phyloP scores from a whole-genome alignment of 64 coral and sea anemone genomes.

The Montipora efflorescens region DNA sequence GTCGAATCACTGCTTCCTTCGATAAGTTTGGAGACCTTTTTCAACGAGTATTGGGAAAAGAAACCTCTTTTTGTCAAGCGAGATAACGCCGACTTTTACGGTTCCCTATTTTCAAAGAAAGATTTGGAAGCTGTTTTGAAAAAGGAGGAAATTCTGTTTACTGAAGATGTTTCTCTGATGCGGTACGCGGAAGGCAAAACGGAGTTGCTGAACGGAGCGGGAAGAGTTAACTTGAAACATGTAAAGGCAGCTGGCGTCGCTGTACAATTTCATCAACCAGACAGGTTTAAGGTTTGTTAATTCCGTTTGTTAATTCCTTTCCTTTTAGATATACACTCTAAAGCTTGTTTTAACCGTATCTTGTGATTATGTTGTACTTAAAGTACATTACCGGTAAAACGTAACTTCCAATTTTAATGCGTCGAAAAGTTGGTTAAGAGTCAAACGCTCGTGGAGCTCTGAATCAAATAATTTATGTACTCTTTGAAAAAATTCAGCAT shows the following conservation, averaged over 20 bases:
- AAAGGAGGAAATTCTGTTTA: constrained; percentile 74
- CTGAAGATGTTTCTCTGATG: constrained; percentile 80
- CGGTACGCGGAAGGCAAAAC: constrained; percentile 84
- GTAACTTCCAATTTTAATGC: too few species aligned
- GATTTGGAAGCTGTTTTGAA: constrained; percentile 77
- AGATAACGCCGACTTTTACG: constrained; percentile 74
- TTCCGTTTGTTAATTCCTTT: neutral
- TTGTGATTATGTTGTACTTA: too few species aligned
- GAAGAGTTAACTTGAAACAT: constrained; percentile 51
- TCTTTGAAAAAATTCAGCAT: too few species aligned
- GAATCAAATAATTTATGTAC: too few species aligned
- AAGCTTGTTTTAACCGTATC: too few species aligned
- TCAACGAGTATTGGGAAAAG: constrained; percentile 84
- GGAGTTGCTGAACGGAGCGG: constrained; percentile 64
- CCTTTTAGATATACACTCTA: too few species aligned
- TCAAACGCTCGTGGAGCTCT: too few species aligned
- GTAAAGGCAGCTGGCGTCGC: constrained; percentile 68
- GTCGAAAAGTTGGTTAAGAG: too few species aligned
- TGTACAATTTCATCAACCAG: constrained; percentile 89
- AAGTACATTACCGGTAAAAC: too few species aligned
- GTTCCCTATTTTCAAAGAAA: constrained; percentile 72
- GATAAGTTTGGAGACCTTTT: constrained; percentile 53
- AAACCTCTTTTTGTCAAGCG: constrained; percentile 77
- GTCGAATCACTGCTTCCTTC: constrained; percentile 73
- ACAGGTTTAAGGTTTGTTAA: constrained; percentile 82